These are phyloP conservation scores for Ranitomeya variabilis DNA, from an alignment of 2,113 vertebrate genomes.

Conservation along the genomic window DNA sequence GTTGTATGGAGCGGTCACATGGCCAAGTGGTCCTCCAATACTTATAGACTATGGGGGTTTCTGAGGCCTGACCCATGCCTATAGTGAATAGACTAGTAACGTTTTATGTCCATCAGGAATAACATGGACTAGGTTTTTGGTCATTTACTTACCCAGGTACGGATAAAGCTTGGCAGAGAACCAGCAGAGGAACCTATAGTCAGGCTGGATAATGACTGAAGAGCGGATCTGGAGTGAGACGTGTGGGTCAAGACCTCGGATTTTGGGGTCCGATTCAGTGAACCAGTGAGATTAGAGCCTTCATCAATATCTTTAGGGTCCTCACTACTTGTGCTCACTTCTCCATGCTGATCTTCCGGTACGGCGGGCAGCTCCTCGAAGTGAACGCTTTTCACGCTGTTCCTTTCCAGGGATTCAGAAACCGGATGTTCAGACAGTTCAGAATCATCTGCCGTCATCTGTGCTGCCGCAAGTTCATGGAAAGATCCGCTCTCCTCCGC, in stretches of 20 bases:
- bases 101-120: too few species aligned
- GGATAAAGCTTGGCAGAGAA: conserved; percentile 57
- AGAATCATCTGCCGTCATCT: conserved; percentile 59
- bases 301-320: conserved; percentile 23
- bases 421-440: conserved; percentile 16
- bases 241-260: background rate
- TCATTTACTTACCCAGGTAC: conserved; percentile 71
- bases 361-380: conserved; percentile 58
- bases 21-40: too few species aligned
- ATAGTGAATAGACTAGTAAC: too few species aligned
- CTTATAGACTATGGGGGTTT: too few species aligned
- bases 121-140: too few species aligned
- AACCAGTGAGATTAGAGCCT: background rate
- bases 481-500: conserved; percentile 62
- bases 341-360: background rate
- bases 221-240: background rate
- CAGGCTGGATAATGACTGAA: conserved; percentile 8
- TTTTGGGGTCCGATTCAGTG: background rate
- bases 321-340: background rate
- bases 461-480: conserved; percentile 62
- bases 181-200: conserved; percentile 50
- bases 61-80: too few species aligned
- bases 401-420: conserved; percentile 45
- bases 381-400: background rate
- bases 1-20: too few species aligned